Conservation (phyloP, 2,113 vertebrate species). For the Leptosomus discolor region DNA sequence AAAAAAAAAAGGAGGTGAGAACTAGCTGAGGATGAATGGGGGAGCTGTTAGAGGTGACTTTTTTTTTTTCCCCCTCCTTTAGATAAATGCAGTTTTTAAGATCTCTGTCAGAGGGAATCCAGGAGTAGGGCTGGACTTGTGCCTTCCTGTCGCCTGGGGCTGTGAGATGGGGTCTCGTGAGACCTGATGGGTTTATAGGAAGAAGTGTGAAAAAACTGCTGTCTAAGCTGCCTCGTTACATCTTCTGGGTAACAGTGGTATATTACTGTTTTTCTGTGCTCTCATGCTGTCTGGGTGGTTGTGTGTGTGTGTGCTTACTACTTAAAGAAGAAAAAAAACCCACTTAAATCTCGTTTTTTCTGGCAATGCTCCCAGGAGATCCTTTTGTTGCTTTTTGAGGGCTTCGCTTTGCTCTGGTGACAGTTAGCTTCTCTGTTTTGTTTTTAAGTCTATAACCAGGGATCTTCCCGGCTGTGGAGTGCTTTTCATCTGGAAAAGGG, state of each 20-base stretch:
- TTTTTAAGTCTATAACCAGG: not conserved
- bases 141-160: not conserved
- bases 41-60: not conserved
- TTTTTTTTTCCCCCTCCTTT: not conserved
- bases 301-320: not conserved
- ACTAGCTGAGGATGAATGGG: not conserved
- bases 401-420: not conserved
- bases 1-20: not conserved
- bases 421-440: not conserved
- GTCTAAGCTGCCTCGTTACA: not conserved
- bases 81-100: not conserved
- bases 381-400: not conserved
- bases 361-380: not conserved
- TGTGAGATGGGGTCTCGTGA: not conserved
- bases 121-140: accelerated
- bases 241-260: not conserved
- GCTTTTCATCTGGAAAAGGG: not conserved
- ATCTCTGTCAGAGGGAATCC: not conserved
- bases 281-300: not conserved
- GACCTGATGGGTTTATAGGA: not conserved
- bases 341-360: not conserved
- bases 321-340: not conserved
- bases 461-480: not conserved
- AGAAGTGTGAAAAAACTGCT: not conserved
- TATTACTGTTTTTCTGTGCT: not conserved